phyloP scores from a whole-genome alignment of 2,888 invertebrate genomes.

The Boloria selene region DNA sequence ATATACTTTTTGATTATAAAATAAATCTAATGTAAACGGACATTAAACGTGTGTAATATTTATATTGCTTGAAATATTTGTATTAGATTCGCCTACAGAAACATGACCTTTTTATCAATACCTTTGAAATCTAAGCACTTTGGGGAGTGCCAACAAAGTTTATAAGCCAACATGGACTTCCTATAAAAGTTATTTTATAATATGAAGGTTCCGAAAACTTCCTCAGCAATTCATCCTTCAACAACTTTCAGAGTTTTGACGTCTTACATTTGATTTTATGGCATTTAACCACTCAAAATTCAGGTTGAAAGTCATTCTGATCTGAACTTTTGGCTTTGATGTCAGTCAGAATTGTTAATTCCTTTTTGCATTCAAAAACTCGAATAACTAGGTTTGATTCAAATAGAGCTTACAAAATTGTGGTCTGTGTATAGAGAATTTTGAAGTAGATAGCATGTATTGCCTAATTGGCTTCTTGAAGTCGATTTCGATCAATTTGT shows the following conservation, averaged over 20 bases:
- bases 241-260: conserved; percentile 15
- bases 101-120: conserved; percentile 15
- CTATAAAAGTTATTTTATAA: conserved; percentile 24
- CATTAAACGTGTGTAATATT: background rate
- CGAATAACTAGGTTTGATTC: conserved; percentile 11
- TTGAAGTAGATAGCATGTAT: conserved; percentile 12
- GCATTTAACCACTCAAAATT: conserved; percentile 25
- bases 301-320: conserved; percentile 21
- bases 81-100: background rate
- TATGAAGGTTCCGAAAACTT: conserved; percentile 18
- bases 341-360: conserved; percentile 20
- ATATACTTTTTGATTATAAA: no score
- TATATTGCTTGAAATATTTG: background rate
- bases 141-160: conserved; percentile 17
- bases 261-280: conserved; percentile 24
- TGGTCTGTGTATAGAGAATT: conserved; percentile 14
- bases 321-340: conserved; percentile 21
- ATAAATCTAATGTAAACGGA: no score
- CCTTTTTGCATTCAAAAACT: conserved; percentile 18
- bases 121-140: conserved; percentile 16
- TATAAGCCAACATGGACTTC: conserved; percentile 15
- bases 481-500: conserved; percentile 7
- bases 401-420: conserved; percentile 15
- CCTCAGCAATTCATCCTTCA: conserved; percentile 17
- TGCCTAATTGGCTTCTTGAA: conserved; percentile 20